A percentile compares a stretch with the other conserved stretches of the same genome.
Evolutionary conservation across 37 sponge, comb jelly and placozoan genomes (phyloP).

Genomic region (Haliclona indistincta): DNA sequence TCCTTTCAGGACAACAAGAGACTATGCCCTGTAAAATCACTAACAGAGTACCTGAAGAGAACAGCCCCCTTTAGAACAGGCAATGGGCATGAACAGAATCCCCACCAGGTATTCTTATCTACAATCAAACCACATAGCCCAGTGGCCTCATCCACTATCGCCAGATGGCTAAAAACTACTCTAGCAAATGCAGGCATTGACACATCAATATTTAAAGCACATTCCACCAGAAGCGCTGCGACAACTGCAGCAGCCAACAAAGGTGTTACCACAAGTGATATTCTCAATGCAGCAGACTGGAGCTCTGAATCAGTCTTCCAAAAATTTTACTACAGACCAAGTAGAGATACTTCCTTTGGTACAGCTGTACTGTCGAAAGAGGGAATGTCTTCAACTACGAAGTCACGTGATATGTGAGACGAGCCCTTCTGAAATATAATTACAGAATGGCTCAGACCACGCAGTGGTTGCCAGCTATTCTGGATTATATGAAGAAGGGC

Average conservation of each 20-base stretch:
- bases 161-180: conserved; percentile 28
- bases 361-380: conserved; percentile 20
- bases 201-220: conserved; percentile 17
- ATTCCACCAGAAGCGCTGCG: conserved; percentile 10
- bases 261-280: conserved; percentile 30
- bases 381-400: background rate
- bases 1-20: conserved; percentile 6
- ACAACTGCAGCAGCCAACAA: conserved; percentile 14
- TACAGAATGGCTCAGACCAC: conserved; percentile 38
- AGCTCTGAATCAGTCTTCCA: conserved; percentile 37
- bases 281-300: conserved; percentile 47
- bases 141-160: conserved; percentile 1
- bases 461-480: conserved; percentile 37
- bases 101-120: conserved; percentile 21
- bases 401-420: conserved; percentile 45
- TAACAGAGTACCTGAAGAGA: conserved; percentile 5
- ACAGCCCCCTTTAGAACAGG: background rate
- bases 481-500: conserved; percentile 23
- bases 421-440: conserved; percentile 34
- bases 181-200: conserved; percentile 31
- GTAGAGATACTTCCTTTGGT: background rate
- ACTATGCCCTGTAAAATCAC: conserved; percentile 28
- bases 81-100: background rate
- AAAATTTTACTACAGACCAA: conserved; percentile 39
- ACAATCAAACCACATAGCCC: conserved; percentile 26